Evolutionary conservation across 1,140 invertebrate genomes (phyloP), one percentile per base, ranked within the genome.

Genomic region (Nylanderia fulva): DNA sequence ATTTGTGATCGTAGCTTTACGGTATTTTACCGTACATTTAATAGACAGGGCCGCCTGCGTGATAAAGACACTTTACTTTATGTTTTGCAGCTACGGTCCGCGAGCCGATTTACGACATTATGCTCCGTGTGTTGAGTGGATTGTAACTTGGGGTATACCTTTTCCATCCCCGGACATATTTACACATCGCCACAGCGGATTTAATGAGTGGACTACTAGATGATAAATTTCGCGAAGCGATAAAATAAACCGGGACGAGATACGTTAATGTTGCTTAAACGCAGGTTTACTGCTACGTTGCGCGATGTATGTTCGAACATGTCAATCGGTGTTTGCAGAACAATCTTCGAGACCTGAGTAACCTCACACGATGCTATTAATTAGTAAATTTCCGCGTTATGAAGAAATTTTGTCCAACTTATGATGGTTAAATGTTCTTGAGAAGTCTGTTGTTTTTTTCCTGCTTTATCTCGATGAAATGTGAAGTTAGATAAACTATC

Each of bases 61-160:
- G 77, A 82, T 82, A 82, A 72, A 82, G 77, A 82, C 52, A 82
- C 66, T 82, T 71, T 82, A 82, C 39, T 82, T 82, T 82, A 82
- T 54, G 66, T 21, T 82, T 72, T 27, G 77, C 54, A 18, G 77
- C 36, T 58, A 58, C 77, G 27, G 52, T 5, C 24, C 52, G 39
- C 27, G n/a, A n/a, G 77, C n/a, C 77, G 77, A 82, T 82, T 82
- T 82, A 82, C 66, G 77, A 82, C 52, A 82, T 82, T 82, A 82
- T 60, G 77, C 71, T 82, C 66, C 36, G 29, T 7, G 29, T 7
- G 77, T 42, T 82, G 77, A 82, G 71, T 82, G 58, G 77, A 82
- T 82, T 82, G 77, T 82, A 82, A 82, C 77, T 82, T 60, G 60
- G 21, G 52, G 77, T 71, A 58, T 66, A 15, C 9, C 63, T 71